Conservation (phyloP, 2,888 invertebrate species). For the Pseudeuparius sepicola region DNA sequence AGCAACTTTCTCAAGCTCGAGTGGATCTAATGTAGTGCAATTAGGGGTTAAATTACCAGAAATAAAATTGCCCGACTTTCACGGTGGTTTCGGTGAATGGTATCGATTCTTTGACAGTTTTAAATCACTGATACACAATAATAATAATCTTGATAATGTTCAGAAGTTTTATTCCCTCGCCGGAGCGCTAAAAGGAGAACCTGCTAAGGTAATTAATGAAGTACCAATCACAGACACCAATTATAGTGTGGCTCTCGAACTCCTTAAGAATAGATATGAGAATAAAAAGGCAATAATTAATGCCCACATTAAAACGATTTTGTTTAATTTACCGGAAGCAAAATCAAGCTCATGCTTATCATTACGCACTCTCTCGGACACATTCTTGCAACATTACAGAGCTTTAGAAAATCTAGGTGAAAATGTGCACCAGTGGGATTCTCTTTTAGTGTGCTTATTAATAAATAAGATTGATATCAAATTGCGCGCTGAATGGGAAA, state of each 20-base stretch:
- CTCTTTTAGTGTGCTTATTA: slow-evolving; percentile 1
- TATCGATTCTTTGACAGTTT: slow-evolving; percentile 8
- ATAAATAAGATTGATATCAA: not conserved
- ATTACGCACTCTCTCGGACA: slow-evolving; percentile 2
- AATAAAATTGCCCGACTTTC: slow-evolving; percentile 8
- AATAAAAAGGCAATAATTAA: slow-evolving; percentile 5
- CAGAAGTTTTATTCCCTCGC: slow-evolving; percentile 11
- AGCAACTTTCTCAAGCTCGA: not conserved
- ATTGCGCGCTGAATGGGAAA: slow-evolving; percentile 3
- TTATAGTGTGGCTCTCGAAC: slow-evolving; percentile 2
- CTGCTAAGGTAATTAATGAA: slow-evolving; percentile 4
- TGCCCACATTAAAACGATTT: slow-evolving; percentile 5
- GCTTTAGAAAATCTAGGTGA: slow-evolving; percentile 2
- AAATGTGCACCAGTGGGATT: not conserved
- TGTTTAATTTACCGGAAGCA: not conserved
- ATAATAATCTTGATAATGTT: slow-evolving; percentile 4
- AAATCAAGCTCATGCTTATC: not conserved
- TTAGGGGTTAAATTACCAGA: too few species aligned
- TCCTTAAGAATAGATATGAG: slow-evolving; percentile 2
- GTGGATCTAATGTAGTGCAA: not conserved
- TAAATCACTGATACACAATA: slow-evolving; percentile 8
- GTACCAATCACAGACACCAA: slow-evolving; percentile 4
- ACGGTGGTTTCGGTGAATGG: slow-evolving; percentile 8
- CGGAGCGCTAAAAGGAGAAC: slow-evolving; percentile 7
- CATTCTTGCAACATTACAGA: not conserved